These are phyloP conservation scores for Drosophila lutescens DNA, from an alignment of 2,888 invertebrate genomes.

Conservation along the genomic window DNA sequence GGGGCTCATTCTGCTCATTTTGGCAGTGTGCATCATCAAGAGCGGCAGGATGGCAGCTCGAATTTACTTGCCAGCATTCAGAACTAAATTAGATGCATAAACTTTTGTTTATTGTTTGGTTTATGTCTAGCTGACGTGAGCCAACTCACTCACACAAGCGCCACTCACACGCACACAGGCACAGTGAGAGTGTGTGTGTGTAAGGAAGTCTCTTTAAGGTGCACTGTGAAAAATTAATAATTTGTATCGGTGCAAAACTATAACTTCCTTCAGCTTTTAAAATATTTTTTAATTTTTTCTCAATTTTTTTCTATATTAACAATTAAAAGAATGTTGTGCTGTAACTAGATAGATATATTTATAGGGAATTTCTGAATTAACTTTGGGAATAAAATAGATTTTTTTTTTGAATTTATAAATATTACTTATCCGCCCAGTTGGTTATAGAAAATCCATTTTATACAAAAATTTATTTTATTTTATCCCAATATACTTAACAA, in stretches of 20 bases:
- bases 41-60: constrained; percentile 12
- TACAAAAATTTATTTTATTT: too few relatives aligned
- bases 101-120: constrained; percentile 64
- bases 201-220: neutral
- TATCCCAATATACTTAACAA: too few relatives aligned
- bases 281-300: too few relatives aligned
- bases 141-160: constrained; percentile 6
- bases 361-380: neutral
- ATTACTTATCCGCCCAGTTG: neutral
- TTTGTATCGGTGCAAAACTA: too few relatives aligned
- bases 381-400: too few relatives aligned
- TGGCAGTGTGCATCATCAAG: constrained; percentile 41
- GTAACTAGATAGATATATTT: too few relatives aligned
- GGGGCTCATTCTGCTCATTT: constrained; percentile 36
- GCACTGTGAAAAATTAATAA: neutral
- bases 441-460: neutral
- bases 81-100: constrained; percentile 64
- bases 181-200: neutral
- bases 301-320: too few relatives aligned
- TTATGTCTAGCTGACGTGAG: constrained; percentile 54
- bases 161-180: neutral
- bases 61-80: constrained; percentile 57
- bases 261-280: too few relatives aligned
- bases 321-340: too few relatives aligned
- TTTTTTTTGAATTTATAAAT: too few relatives aligned